A percentile compares a stretch with the other conserved stretches of the same genome.
Evolutionary conservation across 2,888 invertebrate genomes (phyloP).

Genomic region (Chrysolina americana): DNA sequence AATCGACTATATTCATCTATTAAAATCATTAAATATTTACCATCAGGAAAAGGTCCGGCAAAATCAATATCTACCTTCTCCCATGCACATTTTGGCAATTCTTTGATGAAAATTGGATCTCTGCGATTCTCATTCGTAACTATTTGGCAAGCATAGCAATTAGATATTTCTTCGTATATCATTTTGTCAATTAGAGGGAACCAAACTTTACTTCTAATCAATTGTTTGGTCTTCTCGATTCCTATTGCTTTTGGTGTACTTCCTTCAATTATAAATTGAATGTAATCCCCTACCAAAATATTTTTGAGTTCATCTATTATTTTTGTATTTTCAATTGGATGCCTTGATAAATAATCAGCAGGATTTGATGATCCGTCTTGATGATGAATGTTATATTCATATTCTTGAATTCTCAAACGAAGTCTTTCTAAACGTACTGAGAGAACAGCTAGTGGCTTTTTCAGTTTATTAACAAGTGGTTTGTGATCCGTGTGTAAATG

Average conservation of each 20-base stretch:
- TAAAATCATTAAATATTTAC: slow-evolving; percentile 22
- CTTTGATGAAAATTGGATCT: not conserved
- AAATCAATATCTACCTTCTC: slow-evolving; percentile 15
- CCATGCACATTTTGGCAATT: not conserved
- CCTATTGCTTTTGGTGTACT: slow-evolving; percentile 1
- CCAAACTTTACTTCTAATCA: slow-evolving; percentile 4
- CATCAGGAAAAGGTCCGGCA: slow-evolving; percentile 29
- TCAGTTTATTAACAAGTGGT: not conserved
- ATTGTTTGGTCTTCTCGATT: not conserved
- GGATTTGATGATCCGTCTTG: not conserved
- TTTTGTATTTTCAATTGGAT: not conserved
- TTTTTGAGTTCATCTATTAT: too few relatives aligned
- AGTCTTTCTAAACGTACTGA: not conserved
- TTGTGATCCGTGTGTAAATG: not conserved
- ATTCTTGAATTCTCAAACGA: not conserved
- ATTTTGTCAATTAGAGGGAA: slow-evolving; percentile 3
- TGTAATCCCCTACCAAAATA: not conserved
- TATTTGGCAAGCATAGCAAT: not conserved
- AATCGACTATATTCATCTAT: slow-evolving; percentile 29
- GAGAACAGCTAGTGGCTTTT: not conserved
- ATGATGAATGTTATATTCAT: not conserved
- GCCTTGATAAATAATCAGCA: not conserved
- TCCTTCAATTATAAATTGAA: not conserved
- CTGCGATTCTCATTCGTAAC: not conserved
- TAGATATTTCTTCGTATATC: slow-evolving; percentile 2